Evolutionary conservation across 2,113 vertebrate genomes (phyloP).

Genomic region (Heptranchias perlo): DNA sequence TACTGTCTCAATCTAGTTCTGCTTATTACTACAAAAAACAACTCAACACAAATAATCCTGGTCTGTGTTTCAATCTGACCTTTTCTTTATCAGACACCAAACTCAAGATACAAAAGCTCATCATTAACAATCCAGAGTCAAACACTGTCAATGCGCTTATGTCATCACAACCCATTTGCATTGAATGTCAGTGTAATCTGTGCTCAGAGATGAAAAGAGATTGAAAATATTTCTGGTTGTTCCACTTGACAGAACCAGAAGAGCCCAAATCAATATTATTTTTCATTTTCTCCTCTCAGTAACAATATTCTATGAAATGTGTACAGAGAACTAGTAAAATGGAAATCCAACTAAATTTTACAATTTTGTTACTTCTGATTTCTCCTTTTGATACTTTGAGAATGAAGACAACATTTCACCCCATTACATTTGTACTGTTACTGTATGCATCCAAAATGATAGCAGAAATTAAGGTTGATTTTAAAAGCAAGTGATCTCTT

Average conservation of each 20-base stretch:
- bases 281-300: conserved; percentile 45
- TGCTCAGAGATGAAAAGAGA: conserved; percentile 43
- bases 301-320: conserved; percentile 13
- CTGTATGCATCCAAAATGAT: neutral
- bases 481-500: neutral
- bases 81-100: conserved; percentile 27
- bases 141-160: conserved; percentile 41
- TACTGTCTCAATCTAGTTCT: conserved; percentile 37
- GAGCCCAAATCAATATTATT: conserved; percentile 45
- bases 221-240: conserved; percentile 46
- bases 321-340: neutral
- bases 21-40: conserved; percentile 29
- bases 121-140: conserved; percentile 42
- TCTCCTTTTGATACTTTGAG: neutral
- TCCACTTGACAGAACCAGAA: conserved; percentile 48
- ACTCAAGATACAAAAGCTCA: conserved; percentile 33
- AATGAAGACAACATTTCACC: neutral
- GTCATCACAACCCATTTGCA: conserved; percentile 39
- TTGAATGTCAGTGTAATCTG: conserved; percentile 44
- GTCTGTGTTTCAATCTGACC: conserved; percentile 35
- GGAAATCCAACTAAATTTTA: conserved; percentile 2
- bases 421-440: neutral
- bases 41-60: conserved; percentile 36
- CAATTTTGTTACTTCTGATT: neutral
- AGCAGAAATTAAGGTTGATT: conserved; percentile 42